Conservation (phyloP, 1,140 invertebrate species). For the Eumaeus atala region DNA sequence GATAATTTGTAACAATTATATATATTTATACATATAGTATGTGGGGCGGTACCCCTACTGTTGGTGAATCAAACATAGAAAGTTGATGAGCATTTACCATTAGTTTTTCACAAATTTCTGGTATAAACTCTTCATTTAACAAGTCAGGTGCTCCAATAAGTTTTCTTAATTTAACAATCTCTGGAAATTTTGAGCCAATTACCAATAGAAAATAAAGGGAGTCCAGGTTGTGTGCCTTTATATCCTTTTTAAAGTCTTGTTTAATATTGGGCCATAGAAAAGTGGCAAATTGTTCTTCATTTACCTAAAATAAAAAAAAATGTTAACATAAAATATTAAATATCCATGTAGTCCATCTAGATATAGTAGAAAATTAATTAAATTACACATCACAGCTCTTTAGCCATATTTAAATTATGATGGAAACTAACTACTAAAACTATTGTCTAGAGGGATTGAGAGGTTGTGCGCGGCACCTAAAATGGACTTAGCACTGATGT, state of each 20-base stretch:
- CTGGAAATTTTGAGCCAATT: slow-evolving; percentile 63
- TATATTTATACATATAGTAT: not conserved
- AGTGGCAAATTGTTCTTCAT: slow-evolving; percentile 70
- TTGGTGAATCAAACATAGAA: not conserved
- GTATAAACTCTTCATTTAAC: slow-evolving; percentile 74
- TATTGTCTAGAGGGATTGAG: no score
- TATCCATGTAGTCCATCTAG: no score
- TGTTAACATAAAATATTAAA: slow-evolving; percentile 22
- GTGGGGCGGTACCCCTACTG: not conserved
- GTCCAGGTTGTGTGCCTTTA: slow-evolving; percentile 70
- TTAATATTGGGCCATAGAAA: slow-evolving; percentile 77
- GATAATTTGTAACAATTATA: not conserved
- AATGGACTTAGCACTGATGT: no score
- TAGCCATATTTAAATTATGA: no score
- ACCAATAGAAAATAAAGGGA: slow-evolving; percentile 72
- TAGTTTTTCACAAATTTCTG: slow-evolving; percentile 74
- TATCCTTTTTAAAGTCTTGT: slow-evolving; percentile 75
- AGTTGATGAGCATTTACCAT: slow-evolving; percentile 65
- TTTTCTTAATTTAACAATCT: slow-evolving; percentile 73
- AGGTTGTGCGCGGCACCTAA: no score
- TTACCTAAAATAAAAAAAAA: slow-evolving; percentile 50
- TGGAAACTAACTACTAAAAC: no score
- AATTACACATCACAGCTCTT: no score
- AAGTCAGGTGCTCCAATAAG: slow-evolving; percentile 72
- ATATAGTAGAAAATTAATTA: no score